Evolutionary conservation across 2,888 invertebrate species (phyloP).

Genomic region (Cheilosia impressa): DNA sequence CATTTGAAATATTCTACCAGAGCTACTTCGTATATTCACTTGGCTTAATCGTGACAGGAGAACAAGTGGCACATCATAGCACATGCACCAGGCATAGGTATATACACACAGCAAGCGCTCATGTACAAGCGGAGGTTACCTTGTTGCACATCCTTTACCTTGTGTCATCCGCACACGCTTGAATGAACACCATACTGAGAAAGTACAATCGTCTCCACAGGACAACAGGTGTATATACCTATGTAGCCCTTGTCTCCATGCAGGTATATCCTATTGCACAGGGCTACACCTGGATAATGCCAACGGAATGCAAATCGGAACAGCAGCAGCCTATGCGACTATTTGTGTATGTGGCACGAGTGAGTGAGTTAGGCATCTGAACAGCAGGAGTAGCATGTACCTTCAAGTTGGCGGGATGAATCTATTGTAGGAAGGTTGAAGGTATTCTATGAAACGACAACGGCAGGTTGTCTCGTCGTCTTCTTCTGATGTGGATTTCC

Average conservation of each 20-base stretch:
- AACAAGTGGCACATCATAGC: conserved; percentile 68
- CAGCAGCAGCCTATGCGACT: conserved; percentile 41
- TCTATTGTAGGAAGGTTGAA: conserved; percentile 28
- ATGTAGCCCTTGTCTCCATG: conserved; percentile 36
- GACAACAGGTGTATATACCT: conserved; percentile 69
- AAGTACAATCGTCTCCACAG: conserved; percentile 39
- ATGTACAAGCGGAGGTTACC: conserved; percentile 10
- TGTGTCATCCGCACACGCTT: conserved; percentile 60
- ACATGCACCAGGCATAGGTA: conserved; percentile 12
- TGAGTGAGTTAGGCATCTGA: conserved; percentile 24
- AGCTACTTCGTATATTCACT: conserved; percentile 39
- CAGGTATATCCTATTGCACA: conserved; percentile 20
- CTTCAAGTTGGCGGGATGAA: conserved; percentile 58
- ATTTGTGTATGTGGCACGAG: conserved; percentile 38
- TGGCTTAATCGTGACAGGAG: conserved; percentile 53
- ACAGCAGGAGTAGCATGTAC: conserved; percentile 44
- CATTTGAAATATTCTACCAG: conserved; percentile 48
- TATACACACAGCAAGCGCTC: background rate
- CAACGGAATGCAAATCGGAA: conserved; percentile 50
- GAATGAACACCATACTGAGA: conserved; percentile 49
- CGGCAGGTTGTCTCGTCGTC: conserved; percentile 17
- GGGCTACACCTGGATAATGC: conserved; percentile 41
- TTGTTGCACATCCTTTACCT: conserved; percentile 45
- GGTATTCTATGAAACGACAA: background rate
- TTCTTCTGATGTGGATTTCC: conserved; percentile 1